phyloP scores from a whole-genome alignment of 1,140 invertebrate genomes.

The Theocolax elegans region DNA sequence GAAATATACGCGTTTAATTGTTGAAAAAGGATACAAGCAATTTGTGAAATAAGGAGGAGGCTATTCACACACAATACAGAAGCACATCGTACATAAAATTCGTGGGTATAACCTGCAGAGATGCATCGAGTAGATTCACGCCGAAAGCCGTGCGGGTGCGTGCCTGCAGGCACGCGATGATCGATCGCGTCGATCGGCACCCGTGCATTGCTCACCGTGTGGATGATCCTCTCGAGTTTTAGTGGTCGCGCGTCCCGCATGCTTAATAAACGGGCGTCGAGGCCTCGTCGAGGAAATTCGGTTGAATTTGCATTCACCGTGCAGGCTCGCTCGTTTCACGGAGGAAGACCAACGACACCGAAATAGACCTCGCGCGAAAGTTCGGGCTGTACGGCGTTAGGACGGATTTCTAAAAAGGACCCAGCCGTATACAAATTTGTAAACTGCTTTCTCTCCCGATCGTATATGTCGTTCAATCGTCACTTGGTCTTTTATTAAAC shows the following conservation, averaged over 20 bases:
- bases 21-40: too few relatives aligned
- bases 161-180: constrained; percentile 58
- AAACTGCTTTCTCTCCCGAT: too few relatives aligned
- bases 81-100: too few relatives aligned
- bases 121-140: too few relatives aligned
- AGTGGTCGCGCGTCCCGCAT: constrained; percentile 57
- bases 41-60: too few relatives aligned
- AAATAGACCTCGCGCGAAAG: constrained; percentile 32
- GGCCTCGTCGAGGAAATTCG: constrained; percentile 55
- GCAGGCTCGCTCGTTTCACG: constrained; percentile 17
- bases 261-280: constrained; percentile 47
- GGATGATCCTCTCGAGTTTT: constrained; percentile 51
- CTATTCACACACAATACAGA: too few relatives aligned
- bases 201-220: constrained; percentile 45
- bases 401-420: constrained; percentile 9
- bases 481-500: too few relatives aligned
- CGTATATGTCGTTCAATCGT: too few relatives aligned
- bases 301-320: constrained; percentile 60
- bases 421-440: too few relatives aligned
- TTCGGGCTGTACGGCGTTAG: background rate
- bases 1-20: too few relatives aligned
- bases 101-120: too few relatives aligned
- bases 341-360: constrained; percentile 27
- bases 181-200: constrained; percentile 41
- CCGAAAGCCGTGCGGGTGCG: too few relatives aligned